Evolutionary conservation across 2,888 invertebrate species (phyloP).

Genomic region (Parelbella ahira): DNA sequence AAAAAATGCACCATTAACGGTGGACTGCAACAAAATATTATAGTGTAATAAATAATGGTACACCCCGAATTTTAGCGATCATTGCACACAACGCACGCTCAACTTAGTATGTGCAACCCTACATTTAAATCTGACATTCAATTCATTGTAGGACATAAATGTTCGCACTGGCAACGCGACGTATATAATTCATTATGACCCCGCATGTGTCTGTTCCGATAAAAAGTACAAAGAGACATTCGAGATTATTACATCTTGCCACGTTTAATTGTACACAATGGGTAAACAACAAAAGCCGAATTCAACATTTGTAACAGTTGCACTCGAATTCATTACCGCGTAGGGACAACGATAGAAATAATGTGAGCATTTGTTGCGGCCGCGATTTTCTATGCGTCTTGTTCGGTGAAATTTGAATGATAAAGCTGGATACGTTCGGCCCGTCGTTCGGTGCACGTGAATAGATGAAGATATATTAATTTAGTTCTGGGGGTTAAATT

Average conservation of each 20-base stretch:
- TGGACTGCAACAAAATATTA: constrained; percentile 75
- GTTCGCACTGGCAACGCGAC: constrained; percentile 45
- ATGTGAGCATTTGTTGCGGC: constrained; percentile 60
- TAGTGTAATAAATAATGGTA: constrained; percentile 76
- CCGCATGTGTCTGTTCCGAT: constrained; percentile 66
- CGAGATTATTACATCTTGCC: constrained; percentile 77
- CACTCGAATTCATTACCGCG: constrained; percentile 55
- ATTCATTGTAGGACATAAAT: constrained; percentile 66
- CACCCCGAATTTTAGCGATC: constrained; percentile 72
- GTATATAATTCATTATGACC: constrained; percentile 71
- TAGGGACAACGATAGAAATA: constrained; percentile 40
- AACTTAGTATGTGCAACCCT: constrained; percentile 70
- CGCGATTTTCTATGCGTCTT: constrained; percentile 54
- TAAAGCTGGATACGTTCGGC: constrained; percentile 59
- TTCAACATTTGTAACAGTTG: constrained; percentile 69
- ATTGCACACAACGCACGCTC: constrained; percentile 61
- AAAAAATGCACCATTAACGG: constrained; percentile 70
- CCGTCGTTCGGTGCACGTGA: constrained; percentile 48
- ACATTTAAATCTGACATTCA: constrained; percentile 72
- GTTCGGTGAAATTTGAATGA: constrained; percentile 66
- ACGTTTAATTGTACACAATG: constrained; percentile 78
- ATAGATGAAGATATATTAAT: constrained; percentile 80
- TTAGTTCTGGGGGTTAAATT: constrained; percentile 78
- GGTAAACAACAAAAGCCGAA: constrained; percentile 67
- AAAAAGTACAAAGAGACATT: constrained; percentile 73